Evolutionary conservation across 2,797 vertebrate genomes (phyloP), one percentile per base, ranked within the genome.

Genomic region (Megalops cyprinoides): DNA sequence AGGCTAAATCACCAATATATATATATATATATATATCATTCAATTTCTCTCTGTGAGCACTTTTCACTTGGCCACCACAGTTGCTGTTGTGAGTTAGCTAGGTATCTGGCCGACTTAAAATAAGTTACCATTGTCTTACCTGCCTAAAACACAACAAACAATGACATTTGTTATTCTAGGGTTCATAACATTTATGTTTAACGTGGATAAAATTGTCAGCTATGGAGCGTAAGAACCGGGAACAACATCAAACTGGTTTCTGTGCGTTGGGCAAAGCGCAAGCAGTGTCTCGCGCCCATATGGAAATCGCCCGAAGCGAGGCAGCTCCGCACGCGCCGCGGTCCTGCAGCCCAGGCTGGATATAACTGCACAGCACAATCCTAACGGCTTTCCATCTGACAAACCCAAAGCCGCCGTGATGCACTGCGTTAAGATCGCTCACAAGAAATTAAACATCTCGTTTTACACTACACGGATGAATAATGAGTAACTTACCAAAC

Each of bases 401-500:
- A 44, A n/a, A 9, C 3, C 6, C 23, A 71, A 71, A n/a, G n/a
- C n/a, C n/a, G n/a, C n/a, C 44, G 15, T 69, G 39, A 39, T 42
- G 25, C 39, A 71, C 1, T n/a, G 4, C 31, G 34, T 14, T 8
- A 0, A 1, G 20, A 20, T 4, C 28, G 4, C 39, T 6, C 9
- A 9, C 34, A 39, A 39, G 4, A 20, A 71, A 71, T 34, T 8
- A 37, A 14, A 42, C 37, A 42, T n/a, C n/a, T n/a, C n/a, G n/a
- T n/a, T n/a, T n/a, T n/a, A n/a, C n/a, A n/a, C n/a, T n/a, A n/a
- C n/a, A n/a, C n/a, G n/a, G n/a, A n/a, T n/a, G n/a, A n/a, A n/a
- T 39, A 4, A 18, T 18, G 20, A 7, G 25, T 5, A 74, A 89
- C 89, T 90, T 84, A 90, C 89, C 89, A 75, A 90, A 90, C 71